Evolutionary conservation across 1,140 invertebrate genomes (phyloP), one percentile per base, ranked within the genome.

Genomic region (Venustaconcha ellipsiformis): DNA sequence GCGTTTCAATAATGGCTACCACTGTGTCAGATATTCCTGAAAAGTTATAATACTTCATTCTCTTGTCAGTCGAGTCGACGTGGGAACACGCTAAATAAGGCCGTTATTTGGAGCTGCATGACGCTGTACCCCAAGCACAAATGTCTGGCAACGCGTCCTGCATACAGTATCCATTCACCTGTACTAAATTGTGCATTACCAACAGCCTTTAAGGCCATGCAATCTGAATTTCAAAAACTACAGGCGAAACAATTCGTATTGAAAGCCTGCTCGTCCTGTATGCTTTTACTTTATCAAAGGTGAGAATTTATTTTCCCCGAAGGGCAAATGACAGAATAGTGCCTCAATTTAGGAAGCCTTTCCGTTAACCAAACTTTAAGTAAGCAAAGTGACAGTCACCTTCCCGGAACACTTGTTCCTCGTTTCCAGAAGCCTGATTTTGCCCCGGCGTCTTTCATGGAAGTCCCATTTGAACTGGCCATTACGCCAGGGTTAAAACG

Each of bases 371-470:
- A 18, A 5, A 20, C 30, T 37, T 60, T 5, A 2, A 17, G 5
- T 37, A 23, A 69, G 70, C 37, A 48, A 48, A 48, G 11, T 48
- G 8, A 48, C 37, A 6, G 37, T 56, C 67, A 84, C 85, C 85
- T 86, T 79, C 83, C 85, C 13, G 85, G 85, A 58, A 81, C 81
- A 76, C 71, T 82, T n/a, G 71, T 70, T 26, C 79, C 80, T 65
- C 81, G 80, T 71, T 86, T 86, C 85, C 85, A 86, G 65, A 85
- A 85, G 60, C 82, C 79, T 66, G 80, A 59, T 71, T 82, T 81
- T 48, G 57, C 77, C 59, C 78, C 72, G 37, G 37, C 37, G 65
- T 84, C 81, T 66, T 82, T 82, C 14, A 71, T 37, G 58, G 72
- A 37, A 69, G 26, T 69, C 60, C 72, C 76, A 73, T 70, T 73